Percentiles rank a stretch among this genome's conserved stretches.
Conservation (phyloP, 1,140 invertebrate species). For the Diuraphis noxia region DNA sequence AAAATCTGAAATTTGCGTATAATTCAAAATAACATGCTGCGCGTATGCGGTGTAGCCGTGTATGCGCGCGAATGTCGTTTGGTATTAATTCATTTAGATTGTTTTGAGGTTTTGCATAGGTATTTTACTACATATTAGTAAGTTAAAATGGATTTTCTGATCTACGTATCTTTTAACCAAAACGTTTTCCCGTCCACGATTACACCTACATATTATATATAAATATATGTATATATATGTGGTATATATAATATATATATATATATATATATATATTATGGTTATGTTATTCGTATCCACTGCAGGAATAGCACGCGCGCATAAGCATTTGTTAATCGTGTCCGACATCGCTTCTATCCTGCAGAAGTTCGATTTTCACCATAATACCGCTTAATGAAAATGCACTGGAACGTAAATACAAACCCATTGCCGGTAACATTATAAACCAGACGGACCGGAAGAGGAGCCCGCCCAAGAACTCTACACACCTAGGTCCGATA, state of each 20-base stretch:
- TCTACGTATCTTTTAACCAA: not conserved
- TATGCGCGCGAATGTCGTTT: not conserved
- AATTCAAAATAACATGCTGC: not conserved
- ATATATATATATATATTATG: not conserved
- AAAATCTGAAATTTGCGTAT: not conserved
- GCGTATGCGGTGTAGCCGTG: too few relatives aligned
- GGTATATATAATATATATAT: too few relatives aligned
- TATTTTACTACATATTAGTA: conserved; percentile 1
- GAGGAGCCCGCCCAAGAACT: not conserved
- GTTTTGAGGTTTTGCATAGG: not conserved
- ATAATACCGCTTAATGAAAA: not conserved
- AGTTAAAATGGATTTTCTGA: conserved; percentile 9
- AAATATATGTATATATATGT: not conserved
- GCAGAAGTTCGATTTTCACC: conserved; percentile 1
- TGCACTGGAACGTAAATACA: not conserved
- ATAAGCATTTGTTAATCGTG: not conserved
- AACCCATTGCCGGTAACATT: not conserved
- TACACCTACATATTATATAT: not conserved
- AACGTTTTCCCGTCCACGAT: too few relatives aligned
- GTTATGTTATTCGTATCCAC: not conserved
- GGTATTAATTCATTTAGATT: conserved; percentile 5
- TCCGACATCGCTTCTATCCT: not conserved
- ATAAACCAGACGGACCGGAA: not conserved
- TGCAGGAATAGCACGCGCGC: not conserved
- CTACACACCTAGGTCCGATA: not conserved